These are phyloP conservation scores for Bilobella aurantiaca DNA, from an alignment of 1,140 invertebrate genomes.

Conservation along the genomic window DNA sequence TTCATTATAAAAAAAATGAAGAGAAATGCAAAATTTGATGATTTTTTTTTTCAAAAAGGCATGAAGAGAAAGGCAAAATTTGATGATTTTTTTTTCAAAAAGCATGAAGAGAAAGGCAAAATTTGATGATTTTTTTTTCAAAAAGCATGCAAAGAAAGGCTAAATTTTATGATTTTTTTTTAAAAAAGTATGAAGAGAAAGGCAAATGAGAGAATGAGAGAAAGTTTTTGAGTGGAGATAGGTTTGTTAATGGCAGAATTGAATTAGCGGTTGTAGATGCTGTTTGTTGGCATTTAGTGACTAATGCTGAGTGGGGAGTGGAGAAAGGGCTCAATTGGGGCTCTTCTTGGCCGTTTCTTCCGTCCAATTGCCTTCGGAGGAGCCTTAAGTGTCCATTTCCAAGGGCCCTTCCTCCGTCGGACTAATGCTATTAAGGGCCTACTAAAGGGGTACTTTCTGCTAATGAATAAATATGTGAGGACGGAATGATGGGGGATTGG, in stretches of 20 bases:
- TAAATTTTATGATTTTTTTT: too few relatives aligned
- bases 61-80: too few relatives aligned
- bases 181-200: too few relatives aligned
- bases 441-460: not conserved
- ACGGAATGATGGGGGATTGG: not conserved
- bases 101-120: too few relatives aligned
- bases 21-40: too few relatives aligned
- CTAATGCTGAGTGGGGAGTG: not conserved
- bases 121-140: too few relatives aligned
- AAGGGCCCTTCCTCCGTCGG: not conserved
- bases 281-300: not conserved
- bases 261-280: not conserved
- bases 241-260: too few relatives aligned
- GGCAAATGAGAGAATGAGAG: too few relatives aligned
- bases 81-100: too few relatives aligned
- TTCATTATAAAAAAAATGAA: too few relatives aligned
- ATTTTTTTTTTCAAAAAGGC: too few relatives aligned
- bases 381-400: not conserved
- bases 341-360: not conserved
- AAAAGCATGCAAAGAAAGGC: too few relatives aligned
- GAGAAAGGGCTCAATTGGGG: not conserved
- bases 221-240: not conserved
- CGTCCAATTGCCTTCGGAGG: not conserved
- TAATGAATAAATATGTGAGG: slow-evolving; percentile 23
- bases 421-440: not conserved